phyloP scores from a whole-genome alignment of 2,888 invertebrate species.

The Thalpophila matura region DNA sequence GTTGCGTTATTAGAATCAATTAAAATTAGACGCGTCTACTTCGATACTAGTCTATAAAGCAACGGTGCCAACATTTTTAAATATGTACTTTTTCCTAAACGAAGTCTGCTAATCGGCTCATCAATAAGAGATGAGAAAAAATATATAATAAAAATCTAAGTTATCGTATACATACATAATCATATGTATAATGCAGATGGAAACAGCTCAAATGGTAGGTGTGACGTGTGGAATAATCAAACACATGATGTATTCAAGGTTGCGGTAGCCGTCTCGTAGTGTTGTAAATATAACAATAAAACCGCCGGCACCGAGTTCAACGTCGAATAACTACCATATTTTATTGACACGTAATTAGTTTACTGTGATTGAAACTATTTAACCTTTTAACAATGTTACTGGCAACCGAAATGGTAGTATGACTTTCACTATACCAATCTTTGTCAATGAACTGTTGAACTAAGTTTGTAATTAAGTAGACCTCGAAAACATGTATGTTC shows the following conservation, averaged over 20 bases:
- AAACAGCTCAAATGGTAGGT: conserved; percentile 78
- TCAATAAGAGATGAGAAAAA: too few relatives aligned
- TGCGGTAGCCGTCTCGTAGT: conserved; percentile 77
- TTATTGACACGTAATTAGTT: conserved; percentile 46
- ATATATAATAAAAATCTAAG: too few relatives aligned
- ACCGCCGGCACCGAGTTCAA: conserved; percentile 57
- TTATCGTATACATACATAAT: too few relatives aligned
- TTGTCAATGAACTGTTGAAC: conserved; percentile 44
- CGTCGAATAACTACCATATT: conserved; percentile 41
- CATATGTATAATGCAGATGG: conserved; percentile 62
- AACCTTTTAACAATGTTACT: conserved; percentile 46
- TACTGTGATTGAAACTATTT: conserved; percentile 29
- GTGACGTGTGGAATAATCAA: conserved; percentile 83
- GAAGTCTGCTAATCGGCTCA: too few relatives aligned
- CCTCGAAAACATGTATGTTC: conserved; percentile 34
- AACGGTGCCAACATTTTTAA: conserved; percentile 18
- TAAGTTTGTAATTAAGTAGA: conserved; percentile 26
- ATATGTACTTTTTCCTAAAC: too few relatives aligned
- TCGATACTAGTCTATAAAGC: neutral
- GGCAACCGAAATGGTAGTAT: conserved; percentile 18
- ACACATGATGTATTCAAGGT: conserved; percentile 86
- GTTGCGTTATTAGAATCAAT: neutral
- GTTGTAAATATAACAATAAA: conserved; percentile 85
- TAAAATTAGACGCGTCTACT: conserved; percentile 7
- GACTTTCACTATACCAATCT: conserved; percentile 36